These are phyloP conservation scores for Actenoides hombroni DNA, from an alignment of 2,113 vertebrate species.

Conservation along the genomic window DNA sequence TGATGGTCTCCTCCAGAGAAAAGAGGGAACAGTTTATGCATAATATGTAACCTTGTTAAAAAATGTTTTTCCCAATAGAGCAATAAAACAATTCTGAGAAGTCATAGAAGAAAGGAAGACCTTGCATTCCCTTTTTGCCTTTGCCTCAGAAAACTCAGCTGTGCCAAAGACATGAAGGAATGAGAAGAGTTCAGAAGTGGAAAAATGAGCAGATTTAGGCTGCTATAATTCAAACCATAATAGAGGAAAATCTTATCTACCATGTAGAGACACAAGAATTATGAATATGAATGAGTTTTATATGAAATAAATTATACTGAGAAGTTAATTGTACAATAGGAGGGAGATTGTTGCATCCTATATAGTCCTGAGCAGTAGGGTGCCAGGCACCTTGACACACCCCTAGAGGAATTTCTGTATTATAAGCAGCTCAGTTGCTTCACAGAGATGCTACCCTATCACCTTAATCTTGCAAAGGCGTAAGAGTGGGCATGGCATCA, in stretches of 20 bases:
- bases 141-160: background rate
- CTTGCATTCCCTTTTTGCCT: background rate
- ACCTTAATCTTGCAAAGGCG: background rate
- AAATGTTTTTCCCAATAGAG: background rate
- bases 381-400: background rate
- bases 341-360: background rate
- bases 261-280: background rate
- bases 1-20: background rate
- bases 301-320: background rate
- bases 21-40: background rate
- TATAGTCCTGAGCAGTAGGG: background rate
- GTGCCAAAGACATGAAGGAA: background rate
- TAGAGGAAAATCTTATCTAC: background rate
- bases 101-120: background rate
- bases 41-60: background rate
- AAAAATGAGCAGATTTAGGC: background rate
- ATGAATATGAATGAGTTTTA: conserved; percentile 20
- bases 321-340: background rate
- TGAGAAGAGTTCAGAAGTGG: background rate
- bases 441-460: background rate
- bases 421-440: background rate
- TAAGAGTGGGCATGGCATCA: background rate
- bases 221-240: background rate
- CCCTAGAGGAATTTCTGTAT: background rate
- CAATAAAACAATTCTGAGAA: background rate